Conservation (phyloP, 1,140 invertebrate genomes). For the Spodoptera litura region DNA sequence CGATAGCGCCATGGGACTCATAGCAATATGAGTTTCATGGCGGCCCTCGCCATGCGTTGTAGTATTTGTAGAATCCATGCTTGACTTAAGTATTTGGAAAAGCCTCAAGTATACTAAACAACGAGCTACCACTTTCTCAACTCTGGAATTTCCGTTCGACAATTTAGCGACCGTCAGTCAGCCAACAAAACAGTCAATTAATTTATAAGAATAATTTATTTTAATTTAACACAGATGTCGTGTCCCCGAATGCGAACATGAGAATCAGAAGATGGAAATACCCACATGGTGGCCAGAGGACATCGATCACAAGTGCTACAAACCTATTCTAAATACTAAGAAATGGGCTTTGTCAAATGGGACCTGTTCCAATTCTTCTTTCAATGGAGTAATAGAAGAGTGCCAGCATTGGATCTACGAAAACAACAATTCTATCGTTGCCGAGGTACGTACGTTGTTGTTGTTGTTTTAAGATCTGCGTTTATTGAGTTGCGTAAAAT, state of each 20-base stretch:
- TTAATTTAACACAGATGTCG: constrained; percentile 60
- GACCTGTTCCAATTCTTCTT: constrained; percentile 66
- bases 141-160: no score
- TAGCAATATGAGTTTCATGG: no score
- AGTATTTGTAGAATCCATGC: no score
- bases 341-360: constrained; percentile 53
- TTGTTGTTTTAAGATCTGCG: not conserved
- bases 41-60: no score
- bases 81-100: no score
- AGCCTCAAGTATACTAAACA: no score
- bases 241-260: constrained; percentile 69
- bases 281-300: constrained; percentile 73
- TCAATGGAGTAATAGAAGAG: constrained; percentile 62
- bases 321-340: constrained; percentile 62
- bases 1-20: no score
- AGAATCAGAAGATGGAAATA: constrained; percentile 56
- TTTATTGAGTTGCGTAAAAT: not conserved
- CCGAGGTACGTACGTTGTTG: constrained; percentile 60
- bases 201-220: not conserved
- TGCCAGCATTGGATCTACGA: constrained; percentile 75
- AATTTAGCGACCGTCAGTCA: no score
- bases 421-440: constrained; percentile 69
- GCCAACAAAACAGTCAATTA: not conserved
- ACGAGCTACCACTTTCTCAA: no score
- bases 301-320: constrained; percentile 66